Base-by-base conservation (phyloP, 2,113 vertebrate genomes). In the Garra rufa region DNA sequence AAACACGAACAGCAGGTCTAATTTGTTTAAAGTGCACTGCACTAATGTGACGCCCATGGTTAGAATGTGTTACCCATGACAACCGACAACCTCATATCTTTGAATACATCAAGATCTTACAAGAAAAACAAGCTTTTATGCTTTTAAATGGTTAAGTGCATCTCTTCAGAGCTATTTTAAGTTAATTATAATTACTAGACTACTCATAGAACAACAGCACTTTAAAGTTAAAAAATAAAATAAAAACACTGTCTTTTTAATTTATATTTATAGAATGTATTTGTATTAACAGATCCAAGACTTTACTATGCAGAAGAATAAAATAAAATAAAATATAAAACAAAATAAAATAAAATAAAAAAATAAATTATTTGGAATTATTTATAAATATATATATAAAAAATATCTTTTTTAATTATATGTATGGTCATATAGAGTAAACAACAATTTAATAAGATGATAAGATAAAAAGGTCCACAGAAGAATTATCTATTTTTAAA, bases 1-100 rank as follows among this genome's bases (percentile, higher is more conserved):
- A 59, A 78, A 59, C 76, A 61, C 43, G 76, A 78, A 43, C 55
- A 26, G 55, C 50, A 61, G 55, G 55, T 79, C 55, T 79, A 63
- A 79, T 79, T 44, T 63, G 38, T 79, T 24, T 50, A 75, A 41
- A 41, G 19, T 11, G 17, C 63, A 67, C 3, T 38, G n/a, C 55
- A 24, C 9, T 59, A 59, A 70, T 38, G 44, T 75, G 71, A 17
- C 1, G 1, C 13, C 24, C 14, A 17, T 75, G 43, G 43, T 24
- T 73, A 3, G 10, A 38, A 10, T n/a, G 30, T 43, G 19, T 44
- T 59, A 59, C 30, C 30, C 52, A 78, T 61, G 52, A 59, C 28
- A 57, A 57, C 46, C 48, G 3, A 76, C 38, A 4, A n/a, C n/a
- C n/a, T n/a, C 30, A 34, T 41, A 38, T 57, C 26, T 55, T 55